A percentile compares a stretch with the other conserved stretches of the same genome.
Evolutionary conservation across 2,113 vertebrate species (phyloP).

Genomic region (Circaetus cinerascens): DNA sequence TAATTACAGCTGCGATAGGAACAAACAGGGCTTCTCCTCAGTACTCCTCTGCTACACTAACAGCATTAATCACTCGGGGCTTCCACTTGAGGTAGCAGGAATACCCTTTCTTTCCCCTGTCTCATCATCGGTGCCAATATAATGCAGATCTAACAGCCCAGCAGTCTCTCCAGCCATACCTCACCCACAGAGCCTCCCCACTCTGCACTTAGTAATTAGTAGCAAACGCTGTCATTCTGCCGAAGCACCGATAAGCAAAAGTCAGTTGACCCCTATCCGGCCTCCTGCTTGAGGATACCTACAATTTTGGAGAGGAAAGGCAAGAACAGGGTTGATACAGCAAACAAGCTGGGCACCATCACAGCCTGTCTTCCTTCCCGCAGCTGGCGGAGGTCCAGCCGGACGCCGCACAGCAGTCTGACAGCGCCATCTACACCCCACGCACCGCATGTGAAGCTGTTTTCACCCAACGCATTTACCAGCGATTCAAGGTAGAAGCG

Average conservation of each 20-base stretch:
- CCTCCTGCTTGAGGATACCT: not conserved
- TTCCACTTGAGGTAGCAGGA: not conserved
- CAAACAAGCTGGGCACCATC: not conserved
- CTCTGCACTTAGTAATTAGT: not conserved
- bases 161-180: not conserved
- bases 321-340: accelerated
- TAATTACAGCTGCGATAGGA: not conserved
- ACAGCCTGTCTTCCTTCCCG: not conserved
- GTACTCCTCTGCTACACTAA: not conserved
- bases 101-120: not conserved
- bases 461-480: not conserved
- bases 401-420: not conserved
- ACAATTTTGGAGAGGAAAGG: not conserved
- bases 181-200: not conserved
- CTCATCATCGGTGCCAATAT: not conserved
- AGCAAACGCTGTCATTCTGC: not conserved
- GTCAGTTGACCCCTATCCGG: not conserved
- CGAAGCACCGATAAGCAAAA: not conserved
- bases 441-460: not conserved
- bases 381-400: not conserved
- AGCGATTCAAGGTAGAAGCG: not conserved
- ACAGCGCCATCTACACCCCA: conserved; percentile 53
- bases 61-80: not conserved
- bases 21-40: not conserved
- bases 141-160: not conserved